A percentile compares a stretch with the other conserved stretches of the same genome.
These are phyloP conservation scores for Brachionus manjavacas DNA, from an alignment of 1,140 invertebrate species.

Conservation along the genomic window DNA sequence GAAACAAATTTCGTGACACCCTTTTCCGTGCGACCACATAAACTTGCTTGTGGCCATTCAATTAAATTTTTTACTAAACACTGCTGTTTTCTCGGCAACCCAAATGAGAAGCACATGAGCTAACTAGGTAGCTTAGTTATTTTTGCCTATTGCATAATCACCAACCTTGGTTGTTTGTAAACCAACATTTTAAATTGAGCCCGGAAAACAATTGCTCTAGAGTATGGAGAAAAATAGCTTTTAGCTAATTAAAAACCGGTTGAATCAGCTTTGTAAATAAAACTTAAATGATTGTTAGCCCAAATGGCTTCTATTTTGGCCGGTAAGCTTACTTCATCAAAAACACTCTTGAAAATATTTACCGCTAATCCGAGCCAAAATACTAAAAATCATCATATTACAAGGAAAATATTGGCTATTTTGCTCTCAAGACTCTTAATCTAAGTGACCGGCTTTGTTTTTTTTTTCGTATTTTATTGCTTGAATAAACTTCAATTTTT, in stretches of 20 bases:
- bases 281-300: neutral
- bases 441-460: neutral
- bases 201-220: neutral
- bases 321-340: neutral
- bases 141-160: neutral
- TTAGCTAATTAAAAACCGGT: conserved; percentile 20
- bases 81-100: neutral
- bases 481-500: neutral
- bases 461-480: neutral
- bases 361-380: conserved; percentile 8
- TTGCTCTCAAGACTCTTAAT: neutral
- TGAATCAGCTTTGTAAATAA: conserved; percentile 26
- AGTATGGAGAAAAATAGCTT: neutral
- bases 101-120: neutral
- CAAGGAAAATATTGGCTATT: conserved; percentile 5
- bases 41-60: neutral
- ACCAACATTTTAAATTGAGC: neutral
- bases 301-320: conserved; percentile 22
- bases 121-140: neutral
- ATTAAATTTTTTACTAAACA: neutral
- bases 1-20: neutral
- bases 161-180: neutral
- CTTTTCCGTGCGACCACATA: neutral
- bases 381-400: neutral
- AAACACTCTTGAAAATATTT: neutral